These are phyloP conservation scores for Stegastes partitus DNA, from an alignment of 2,113 vertebrate genomes.

Conservation along the genomic window DNA sequence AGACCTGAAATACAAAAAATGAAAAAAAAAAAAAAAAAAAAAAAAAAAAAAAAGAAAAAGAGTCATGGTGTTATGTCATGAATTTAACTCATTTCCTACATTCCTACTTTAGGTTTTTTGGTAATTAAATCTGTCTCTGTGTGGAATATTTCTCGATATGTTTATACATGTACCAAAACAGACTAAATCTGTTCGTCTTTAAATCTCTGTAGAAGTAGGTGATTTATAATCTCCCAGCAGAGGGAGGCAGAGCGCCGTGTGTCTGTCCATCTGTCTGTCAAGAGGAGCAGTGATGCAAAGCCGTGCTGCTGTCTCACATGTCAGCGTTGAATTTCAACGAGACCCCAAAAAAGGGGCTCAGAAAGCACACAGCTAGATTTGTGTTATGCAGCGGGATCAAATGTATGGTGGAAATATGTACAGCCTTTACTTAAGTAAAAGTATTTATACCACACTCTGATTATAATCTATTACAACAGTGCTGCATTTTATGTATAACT, in stretches of 20 bases:
- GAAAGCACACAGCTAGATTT: neutral
- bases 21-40: too few species aligned
- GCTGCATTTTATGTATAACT: neutral
- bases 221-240: slow-evolving; percentile 51
- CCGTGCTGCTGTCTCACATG: neutral
- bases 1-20: slow-evolving; percentile 83
- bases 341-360: neutral
- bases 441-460: neutral
- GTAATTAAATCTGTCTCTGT: too few species aligned
- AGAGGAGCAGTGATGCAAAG: neutral
- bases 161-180: too few species aligned
- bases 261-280: neutral
- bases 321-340: slow-evolving; percentile 39
- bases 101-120: too few species aligned
- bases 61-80: neutral
- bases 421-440: neutral
- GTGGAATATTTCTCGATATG: too few species aligned
- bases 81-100: neutral
- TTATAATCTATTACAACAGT: neutral
- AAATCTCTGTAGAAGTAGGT: neutral
- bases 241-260: slow-evolving; percentile 59
- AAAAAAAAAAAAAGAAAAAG: too few species aligned
- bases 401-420: neutral
- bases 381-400: neutral
- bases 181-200: too few species aligned